These are phyloP conservation scores for Melanotus villosus DNA, from an alignment of 2,888 invertebrate genomes.

Conservation along the genomic window DNA sequence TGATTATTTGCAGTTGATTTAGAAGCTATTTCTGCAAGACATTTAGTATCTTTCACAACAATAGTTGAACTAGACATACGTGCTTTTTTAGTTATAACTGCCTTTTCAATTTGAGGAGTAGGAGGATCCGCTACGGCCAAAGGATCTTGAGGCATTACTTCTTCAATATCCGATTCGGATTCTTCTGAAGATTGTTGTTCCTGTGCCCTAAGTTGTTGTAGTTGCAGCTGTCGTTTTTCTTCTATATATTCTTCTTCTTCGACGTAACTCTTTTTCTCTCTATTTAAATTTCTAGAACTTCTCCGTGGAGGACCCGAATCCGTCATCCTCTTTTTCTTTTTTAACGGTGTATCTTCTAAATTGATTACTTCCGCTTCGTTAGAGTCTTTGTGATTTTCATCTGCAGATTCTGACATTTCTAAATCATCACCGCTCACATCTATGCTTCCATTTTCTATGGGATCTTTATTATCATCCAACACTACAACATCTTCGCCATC, in stretches of 20 bases:
- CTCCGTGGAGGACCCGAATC: conserved; percentile 66
- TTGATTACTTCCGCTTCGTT: conserved; percentile 53
- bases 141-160: conserved; percentile 74
- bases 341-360: conserved; percentile 60
- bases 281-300: conserved; percentile 73
- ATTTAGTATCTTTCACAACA: conserved; percentile 81
- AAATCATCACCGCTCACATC: conserved; percentile 54
- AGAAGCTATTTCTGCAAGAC: conserved; percentile 78
- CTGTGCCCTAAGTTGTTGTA: background rate
- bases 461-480: conserved; percentile 55
- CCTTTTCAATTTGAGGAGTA: background rate
- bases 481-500: conserved; percentile 59
- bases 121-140: conserved; percentile 67
- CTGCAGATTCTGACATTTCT: conserved; percentile 14
- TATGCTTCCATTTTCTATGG: conserved; percentile 37
- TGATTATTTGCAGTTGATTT: conserved; percentile 70
- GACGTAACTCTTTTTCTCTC: conserved; percentile 55
- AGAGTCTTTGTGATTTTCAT: background rate
- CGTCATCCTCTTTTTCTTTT: conserved; percentile 64
- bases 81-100: conserved; percentile 25
- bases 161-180: conserved; percentile 78
- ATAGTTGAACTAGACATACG: conserved; percentile 66
- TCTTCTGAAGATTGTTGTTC: conserved; percentile 58
- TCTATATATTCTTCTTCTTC: conserved; percentile 41
- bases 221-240: background rate